phyloP scores from a whole-genome alignment of 2,888 invertebrate genomes.

The Metellina segmentata region DNA sequence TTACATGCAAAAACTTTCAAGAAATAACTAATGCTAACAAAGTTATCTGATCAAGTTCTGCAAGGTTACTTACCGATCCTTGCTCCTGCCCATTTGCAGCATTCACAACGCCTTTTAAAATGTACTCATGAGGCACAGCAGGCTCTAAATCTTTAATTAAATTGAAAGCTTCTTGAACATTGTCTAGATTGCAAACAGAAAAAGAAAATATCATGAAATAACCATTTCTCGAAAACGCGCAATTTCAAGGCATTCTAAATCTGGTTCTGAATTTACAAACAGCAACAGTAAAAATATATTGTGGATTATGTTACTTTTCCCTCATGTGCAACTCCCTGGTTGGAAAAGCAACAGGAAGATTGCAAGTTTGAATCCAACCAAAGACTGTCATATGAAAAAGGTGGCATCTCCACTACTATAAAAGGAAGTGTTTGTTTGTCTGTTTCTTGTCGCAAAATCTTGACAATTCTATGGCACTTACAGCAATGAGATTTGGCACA shows the following conservation, averaged over 20 bases:
- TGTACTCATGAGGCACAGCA: slow-evolving; percentile 96
- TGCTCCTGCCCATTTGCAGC: slow-evolving; percentile 95
- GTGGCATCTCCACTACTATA: too few relatives aligned
- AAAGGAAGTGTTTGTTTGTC: too few relatives aligned
- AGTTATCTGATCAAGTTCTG: background rate
- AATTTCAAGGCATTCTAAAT: background rate
- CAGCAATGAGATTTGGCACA: too few relatives aligned
- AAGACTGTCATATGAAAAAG: too few relatives aligned
- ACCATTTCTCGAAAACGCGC: background rate
- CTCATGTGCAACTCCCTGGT: too few relatives aligned
- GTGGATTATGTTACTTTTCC: background rate
- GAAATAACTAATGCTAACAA: too few relatives aligned
- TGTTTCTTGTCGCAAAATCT: too few relatives aligned
- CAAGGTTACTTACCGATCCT: slow-evolving; percentile 87
- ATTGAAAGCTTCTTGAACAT: slow-evolving; percentile 92
- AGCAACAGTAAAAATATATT: background rate
- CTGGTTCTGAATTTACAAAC: background rate
- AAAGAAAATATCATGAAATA: background rate
- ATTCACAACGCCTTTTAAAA: slow-evolving; percentile 97
- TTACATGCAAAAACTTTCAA: background rate
- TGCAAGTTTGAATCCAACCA: too few relatives aligned
- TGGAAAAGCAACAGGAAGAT: too few relatives aligned
- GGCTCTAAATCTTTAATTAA: slow-evolving; percentile 95
- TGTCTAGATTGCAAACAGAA: slow-evolving; percentile 82
- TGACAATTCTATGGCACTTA: too few relatives aligned